phyloP scores from a whole-genome alignment of 2,888 invertebrate species.

The Ametastegia equiseti region DNA sequence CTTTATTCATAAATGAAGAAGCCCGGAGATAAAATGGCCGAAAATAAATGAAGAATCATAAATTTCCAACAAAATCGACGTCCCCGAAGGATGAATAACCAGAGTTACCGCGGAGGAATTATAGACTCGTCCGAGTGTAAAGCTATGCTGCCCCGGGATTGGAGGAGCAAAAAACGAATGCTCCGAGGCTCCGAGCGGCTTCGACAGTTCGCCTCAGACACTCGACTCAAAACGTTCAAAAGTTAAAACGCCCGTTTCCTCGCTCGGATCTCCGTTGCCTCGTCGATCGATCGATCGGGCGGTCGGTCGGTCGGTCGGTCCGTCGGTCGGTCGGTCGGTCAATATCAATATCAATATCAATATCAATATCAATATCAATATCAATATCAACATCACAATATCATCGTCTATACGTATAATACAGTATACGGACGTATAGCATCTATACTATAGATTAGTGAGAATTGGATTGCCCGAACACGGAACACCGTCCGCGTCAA shows the following conservation, averaged over 20 bases:
- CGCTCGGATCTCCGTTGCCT: neutral
- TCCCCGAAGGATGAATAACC: neutral
- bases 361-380: neutral
- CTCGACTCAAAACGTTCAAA: slow-evolving; percentile 46
- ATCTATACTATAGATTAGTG: neutral
- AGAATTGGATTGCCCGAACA: neutral
- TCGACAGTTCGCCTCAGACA: slow-evolving; percentile 47
- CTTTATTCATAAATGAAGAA: too few relatives aligned
- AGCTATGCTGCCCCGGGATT: slow-evolving; percentile 32
- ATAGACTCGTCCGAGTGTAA: slow-evolving; percentile 36
- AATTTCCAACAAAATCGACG: too few relatives aligned
- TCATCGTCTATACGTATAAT: neutral
- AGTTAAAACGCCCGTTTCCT: slow-evolving; percentile 34
- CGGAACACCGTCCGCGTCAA: too few relatives aligned
- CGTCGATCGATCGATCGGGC: neutral
- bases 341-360: neutral
- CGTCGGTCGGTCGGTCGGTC: neutral
- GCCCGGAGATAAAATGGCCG: neutral
- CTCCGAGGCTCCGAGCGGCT: slow-evolving; percentile 29
- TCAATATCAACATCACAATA: too few relatives aligned
- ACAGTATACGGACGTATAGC: neutral
- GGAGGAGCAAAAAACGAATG: slow-evolving; percentile 38
- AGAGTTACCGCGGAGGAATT: slow-evolving; percentile 42
- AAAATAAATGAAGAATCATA: too few relatives aligned
- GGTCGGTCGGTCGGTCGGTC: neutral